Base-by-base conservation (phyloP, 2,888 invertebrate genomes). In the Zele albiditarsus region DNA sequence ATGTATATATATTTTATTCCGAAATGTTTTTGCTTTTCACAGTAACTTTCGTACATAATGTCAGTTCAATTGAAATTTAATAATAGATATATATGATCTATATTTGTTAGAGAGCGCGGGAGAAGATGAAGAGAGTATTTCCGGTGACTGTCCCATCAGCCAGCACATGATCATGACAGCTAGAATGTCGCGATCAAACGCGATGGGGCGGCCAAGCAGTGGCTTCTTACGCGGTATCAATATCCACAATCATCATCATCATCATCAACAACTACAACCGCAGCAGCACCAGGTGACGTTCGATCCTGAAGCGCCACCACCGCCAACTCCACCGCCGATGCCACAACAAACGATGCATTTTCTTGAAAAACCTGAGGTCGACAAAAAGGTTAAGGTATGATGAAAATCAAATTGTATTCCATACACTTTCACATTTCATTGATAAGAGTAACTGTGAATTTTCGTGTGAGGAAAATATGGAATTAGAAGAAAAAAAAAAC, bases 321-420 rank as follows among this genome's bases (percentile, higher is more conserved):
- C 89, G 68, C 88, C 87, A 73, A 87, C 85, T 38, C 84, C 82
- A n/a, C 91, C 92, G 85, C 91, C 92, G 81, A 84, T 65, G 80
- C 80, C 71, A 10, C 66, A 73, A 20, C 85, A 84, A 42, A 84
- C 84, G 87, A 92, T 92, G 86, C 89, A 88, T 83, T 89, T 91
- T 57, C 90, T 93, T 82, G 93, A 93, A 89, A 93, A 93, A 89
- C 93, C 93, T 82, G 91, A 91, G 79, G 88, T 90, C 84, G 94
- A 94, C 90, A 94, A 93, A 89, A 94, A 94, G 91, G 94, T 94
- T 86, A 94, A 94, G 92, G 94, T 94, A 90, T 87, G 91, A 81
- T n/a, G n/a, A 67, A 38, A 60, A 62, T n/a, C n/a, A 60, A 65
- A 28, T 53, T 27, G n/a, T n/a, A 31, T 8, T 20, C 0, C n/a